Conservation (phyloP, 1,140 invertebrate genomes). For the Neuroterus valhalla region DNA sequence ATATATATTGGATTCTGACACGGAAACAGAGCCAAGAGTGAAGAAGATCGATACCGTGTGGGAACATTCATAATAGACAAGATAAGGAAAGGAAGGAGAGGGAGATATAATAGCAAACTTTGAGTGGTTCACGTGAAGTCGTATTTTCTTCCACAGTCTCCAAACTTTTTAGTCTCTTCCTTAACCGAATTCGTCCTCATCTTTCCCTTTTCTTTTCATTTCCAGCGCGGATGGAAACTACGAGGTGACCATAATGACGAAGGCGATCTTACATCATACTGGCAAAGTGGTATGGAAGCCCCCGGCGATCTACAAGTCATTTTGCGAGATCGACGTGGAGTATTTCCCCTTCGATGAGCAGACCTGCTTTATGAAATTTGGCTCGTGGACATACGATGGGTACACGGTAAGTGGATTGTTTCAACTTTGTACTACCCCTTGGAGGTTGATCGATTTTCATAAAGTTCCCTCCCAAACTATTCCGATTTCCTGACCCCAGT, state of each 20-base stretch:
- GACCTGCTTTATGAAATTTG: slow-evolving; percentile 98
- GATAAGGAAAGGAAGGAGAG: slow-evolving; percentile 11
- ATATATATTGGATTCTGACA: slow-evolving; percentile 19
- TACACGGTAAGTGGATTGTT: slow-evolving; percentile 82
- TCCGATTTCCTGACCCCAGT: neutral
- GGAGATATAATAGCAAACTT: slow-evolving; percentile 14
- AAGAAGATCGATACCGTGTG: slow-evolving; percentile 8
- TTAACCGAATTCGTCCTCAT: slow-evolving; percentile 3
- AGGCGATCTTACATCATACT: slow-evolving; percentile 92
- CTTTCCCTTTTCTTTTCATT: slow-evolving; percentile 53
- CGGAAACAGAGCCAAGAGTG: slow-evolving; percentile 4
- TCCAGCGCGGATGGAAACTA: slow-evolving; percentile 97
- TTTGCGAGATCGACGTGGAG: slow-evolving; percentile 97
- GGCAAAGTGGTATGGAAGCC: slow-evolving; percentile 98
- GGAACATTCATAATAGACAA: slow-evolving; percentile 21
- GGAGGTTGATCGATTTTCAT: neutral
- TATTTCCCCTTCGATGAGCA: slow-evolving; percentile 98
- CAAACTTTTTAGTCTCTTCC: neutral
- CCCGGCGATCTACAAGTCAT: slow-evolving; percentile 98
- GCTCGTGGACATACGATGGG: slow-evolving; percentile 95
- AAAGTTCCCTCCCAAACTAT: slow-evolving; percentile 3
- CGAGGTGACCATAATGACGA: slow-evolving; percentile 98
- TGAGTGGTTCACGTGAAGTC: slow-evolving; percentile 21
- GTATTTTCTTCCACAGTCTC: slow-evolving; percentile 6
- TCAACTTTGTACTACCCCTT: neutral